Evolutionary conservation across 2,797 vertebrate species (phyloP).

Genomic region (Microhierax caerulescens): DNA sequence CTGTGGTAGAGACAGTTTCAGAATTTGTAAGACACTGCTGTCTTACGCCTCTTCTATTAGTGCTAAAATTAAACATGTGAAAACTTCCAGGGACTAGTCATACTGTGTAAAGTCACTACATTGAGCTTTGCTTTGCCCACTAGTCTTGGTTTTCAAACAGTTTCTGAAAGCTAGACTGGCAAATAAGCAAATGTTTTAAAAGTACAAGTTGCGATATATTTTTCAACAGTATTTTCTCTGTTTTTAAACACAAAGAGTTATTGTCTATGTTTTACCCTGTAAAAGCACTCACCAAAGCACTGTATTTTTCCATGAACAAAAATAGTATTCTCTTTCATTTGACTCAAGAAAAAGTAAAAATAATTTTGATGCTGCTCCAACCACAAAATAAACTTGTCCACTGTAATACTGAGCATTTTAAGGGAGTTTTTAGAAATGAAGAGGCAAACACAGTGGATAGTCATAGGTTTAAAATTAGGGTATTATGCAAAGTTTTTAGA

Average conservation of each 20-base stretch:
- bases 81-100: background rate
- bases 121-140: background rate
- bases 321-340: background rate
- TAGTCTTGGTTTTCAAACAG: background rate
- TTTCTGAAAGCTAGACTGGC: background rate
- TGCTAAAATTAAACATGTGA: background rate
- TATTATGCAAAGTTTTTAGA: background rate
- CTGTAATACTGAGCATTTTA: background rate
- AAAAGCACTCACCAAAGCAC: background rate
- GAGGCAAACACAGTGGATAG: background rate
- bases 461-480: background rate
- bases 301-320: background rate
- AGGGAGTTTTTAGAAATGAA: background rate
- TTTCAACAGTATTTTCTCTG: background rate
- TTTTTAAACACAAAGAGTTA: background rate
- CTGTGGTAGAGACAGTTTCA: background rate
- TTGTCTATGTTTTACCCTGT: background rate
- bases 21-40: background rate
- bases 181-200: background rate
- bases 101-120: background rate
- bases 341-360: background rate
- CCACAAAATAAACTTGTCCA: background rate
- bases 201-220: background rate
- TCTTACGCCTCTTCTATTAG: background rate
- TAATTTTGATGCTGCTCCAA: background rate